Evolutionary conservation across 2,888 invertebrate genomes (phyloP), one percentile per base, ranked within the genome.

Genomic region (Ophion slaviceki): DNA sequence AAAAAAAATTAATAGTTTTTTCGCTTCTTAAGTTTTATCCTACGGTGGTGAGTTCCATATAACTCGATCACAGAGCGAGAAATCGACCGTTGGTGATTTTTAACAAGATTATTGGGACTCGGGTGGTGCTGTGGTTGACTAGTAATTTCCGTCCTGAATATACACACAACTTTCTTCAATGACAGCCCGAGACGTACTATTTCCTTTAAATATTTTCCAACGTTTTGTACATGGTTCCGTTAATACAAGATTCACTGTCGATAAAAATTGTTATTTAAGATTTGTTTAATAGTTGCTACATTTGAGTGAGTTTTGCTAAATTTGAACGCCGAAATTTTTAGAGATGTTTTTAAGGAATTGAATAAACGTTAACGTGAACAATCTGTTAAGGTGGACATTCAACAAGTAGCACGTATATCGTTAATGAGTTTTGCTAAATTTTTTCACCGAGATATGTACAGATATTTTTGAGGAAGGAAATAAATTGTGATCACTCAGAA

Each of bases 131-230:
- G 85, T 36, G 72, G 68, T 74, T 80, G 82, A 82, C 85, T 80
- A 77, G 82, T 77, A 85, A 82, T 85, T 80, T 85, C 82, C 85
- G 80, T 47, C 45, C 64, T 67, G 24, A 32, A 67, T 76, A 24
- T 68, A 82, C 40, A 66, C n/a, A 70, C 10, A 28, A 36, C 40
- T 57, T 76, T 74, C 64, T 32, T 70, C 11, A 47, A n/a, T 57
- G 61, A 47, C 28, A 59, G 5, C n/a, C 10, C 20, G 17, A 45
- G 82, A 32, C 28, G 45, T 24, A 40, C 40, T 24, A 71, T 77
- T 80, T 82, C 76, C 32, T 67, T 67, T 72, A 72, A 67, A 76
- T 76, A 47, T 77, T 24, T 53, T 61, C 53, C 7, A 20, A 11
- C 20, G 2, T 45, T 59, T 66, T 79, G 11, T 17, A 2, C 68